Conservation (phyloP, 2,888 invertebrate genomes). For the Atethmia centrago region DNA sequence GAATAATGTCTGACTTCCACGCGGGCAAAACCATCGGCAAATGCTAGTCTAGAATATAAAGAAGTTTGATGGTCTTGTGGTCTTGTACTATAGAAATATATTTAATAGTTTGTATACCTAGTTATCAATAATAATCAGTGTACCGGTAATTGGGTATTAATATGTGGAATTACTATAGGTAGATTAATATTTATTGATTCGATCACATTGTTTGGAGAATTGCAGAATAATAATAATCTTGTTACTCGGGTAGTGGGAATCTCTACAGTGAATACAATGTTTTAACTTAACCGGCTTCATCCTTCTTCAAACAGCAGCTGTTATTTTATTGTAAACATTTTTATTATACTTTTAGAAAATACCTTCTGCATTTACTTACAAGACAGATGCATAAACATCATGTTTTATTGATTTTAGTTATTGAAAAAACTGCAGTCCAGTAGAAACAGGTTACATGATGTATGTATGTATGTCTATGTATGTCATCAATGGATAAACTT, state of each 20-base stretch:
- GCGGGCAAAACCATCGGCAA: not conserved
- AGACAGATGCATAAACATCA: not conserved
- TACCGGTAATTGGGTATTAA: slow-evolving; percentile 40
- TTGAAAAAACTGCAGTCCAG: not conserved
- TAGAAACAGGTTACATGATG: no score
- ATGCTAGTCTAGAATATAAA: not conserved
- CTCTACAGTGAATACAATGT: not conserved
- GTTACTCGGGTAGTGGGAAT: not conserved
- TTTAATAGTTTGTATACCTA: not conserved
- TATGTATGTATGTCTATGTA: no score
- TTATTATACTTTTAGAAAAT: not conserved
- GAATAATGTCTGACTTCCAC: not conserved
- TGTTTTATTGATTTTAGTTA: not conserved
- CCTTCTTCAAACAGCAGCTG: not conserved
- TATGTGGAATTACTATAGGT: slow-evolving; percentile 25
- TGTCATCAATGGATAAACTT: no score
- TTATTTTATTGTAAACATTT: not conserved
- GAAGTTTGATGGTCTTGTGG: not conserved
- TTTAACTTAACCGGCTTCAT: not conserved
- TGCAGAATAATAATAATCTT: slow-evolving; percentile 17
- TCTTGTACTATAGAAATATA: not conserved
- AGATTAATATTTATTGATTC: slow-evolving; percentile 35
- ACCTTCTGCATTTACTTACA: not conserved
- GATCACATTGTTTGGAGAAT: slow-evolving; percentile 21
- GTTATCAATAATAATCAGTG: slow-evolving; percentile 11